A percentile compares a stretch with the other conserved stretches of the same genome.
Conservation (phyloP, 2,113 vertebrate species). For the Rattus rattus region DNA sequence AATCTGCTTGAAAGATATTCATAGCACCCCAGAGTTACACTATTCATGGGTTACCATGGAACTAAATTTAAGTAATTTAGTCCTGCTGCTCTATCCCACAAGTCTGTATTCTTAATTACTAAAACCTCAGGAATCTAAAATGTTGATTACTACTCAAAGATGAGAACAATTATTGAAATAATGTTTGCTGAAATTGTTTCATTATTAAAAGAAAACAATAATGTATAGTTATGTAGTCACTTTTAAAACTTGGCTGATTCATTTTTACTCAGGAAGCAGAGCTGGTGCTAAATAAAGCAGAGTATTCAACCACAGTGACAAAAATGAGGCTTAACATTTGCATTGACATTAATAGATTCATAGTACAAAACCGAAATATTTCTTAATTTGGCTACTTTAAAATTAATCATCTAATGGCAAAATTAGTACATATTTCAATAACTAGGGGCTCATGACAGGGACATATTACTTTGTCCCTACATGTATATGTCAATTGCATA, state of each 20-base stretch:
- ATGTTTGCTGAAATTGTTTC: constrained; percentile 56
- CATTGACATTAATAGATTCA: not conserved
- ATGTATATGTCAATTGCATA: constrained; percentile 33
- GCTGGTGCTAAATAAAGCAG: not conserved
- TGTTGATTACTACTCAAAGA: constrained; percentile 71
- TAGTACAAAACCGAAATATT: constrained; percentile 8
- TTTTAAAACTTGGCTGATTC: constrained; percentile 44
- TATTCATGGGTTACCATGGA: constrained; percentile 6
- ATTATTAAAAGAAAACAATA: constrained; percentile 65
- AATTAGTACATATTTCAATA: constrained; percentile 42
- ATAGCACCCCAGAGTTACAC: not conserved
- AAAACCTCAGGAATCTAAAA: constrained; percentile 54
- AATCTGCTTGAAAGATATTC: constrained; percentile 44
- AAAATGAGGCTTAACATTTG: constrained; percentile 27
- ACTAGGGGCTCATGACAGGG: not conserved
- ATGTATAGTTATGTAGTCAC: constrained; percentile 66
- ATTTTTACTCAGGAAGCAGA: constrained; percentile 21
- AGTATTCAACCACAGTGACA: not conserved
- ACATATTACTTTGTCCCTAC: constrained; percentile 26
- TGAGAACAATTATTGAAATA: constrained; percentile 71
- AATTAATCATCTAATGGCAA: constrained; percentile 50
- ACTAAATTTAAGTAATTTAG: constrained; percentile 3
- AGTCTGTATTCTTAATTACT: constrained; percentile 46
- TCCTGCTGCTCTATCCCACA: not conserved
- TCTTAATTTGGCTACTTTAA: constrained; percentile 2